Conservation (phyloP, 2,888 invertebrate genomes). For the Campoplex capitator region DNA sequence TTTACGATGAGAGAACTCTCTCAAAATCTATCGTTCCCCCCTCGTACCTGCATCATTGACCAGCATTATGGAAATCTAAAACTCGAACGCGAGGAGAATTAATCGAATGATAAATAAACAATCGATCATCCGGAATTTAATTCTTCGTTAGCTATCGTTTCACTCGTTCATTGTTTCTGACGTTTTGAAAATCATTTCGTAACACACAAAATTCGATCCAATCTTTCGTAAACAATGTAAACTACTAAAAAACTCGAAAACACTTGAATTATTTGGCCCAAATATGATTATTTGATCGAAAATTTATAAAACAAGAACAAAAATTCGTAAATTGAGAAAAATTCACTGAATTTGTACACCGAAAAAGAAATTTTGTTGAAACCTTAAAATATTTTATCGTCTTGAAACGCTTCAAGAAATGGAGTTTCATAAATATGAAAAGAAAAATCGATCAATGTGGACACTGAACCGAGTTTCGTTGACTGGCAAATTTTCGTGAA, state of each 20-base stretch:
- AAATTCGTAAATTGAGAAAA: not conserved
- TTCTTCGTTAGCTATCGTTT: not conserved
- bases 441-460: too few relatives aligned
- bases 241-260: not conserved
- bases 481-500: too few relatives aligned
- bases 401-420: too few relatives aligned
- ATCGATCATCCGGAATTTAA: not conserved
- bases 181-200: not conserved
- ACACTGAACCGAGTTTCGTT: too few relatives aligned
- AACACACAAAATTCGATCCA: too few relatives aligned
- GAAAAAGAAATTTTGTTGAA: too few relatives aligned
- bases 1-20: constrained; percentile 31
- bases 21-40: constrained; percentile 10
- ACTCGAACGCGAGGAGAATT: not conserved
- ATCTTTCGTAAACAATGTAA: not conserved
- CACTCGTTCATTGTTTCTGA: not conserved
- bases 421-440: too few relatives aligned
- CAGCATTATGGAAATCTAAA: constrained; percentile 60
- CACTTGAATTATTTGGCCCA: not conserved
- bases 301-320: too few relatives aligned
- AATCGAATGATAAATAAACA: constrained; percentile 1
- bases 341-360: too few relatives aligned
- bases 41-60: constrained; percentile 57
- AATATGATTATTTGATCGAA: not conserved
- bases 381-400: too few relatives aligned